Evolutionary conservation across 2,888 invertebrate genomes (phyloP).

Genomic region (Rotaria socialis): DNA sequence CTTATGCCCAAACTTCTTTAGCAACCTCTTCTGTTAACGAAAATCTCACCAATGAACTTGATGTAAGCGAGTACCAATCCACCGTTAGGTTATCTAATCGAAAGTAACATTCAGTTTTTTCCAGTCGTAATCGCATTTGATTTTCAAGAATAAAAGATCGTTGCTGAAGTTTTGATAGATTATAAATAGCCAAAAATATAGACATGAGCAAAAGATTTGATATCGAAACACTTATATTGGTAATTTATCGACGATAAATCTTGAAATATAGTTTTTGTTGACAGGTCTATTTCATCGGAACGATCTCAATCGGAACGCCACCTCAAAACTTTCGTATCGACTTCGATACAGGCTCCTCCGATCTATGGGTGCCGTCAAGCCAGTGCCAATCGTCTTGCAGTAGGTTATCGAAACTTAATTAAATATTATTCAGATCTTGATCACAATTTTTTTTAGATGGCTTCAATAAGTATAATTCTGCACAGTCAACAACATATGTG

Average conservation of each 20-base stretch:
- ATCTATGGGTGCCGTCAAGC: constrained; percentile 16
- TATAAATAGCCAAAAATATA: too few species aligned
- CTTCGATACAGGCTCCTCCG: not conserved
- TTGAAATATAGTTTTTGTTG: not conserved
- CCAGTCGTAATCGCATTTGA: too few species aligned
- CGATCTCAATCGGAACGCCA: not conserved
- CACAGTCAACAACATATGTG: not conserved
- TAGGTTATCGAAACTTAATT: not conserved
- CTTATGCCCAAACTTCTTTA: not conserved
- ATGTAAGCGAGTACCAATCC: not conserved
- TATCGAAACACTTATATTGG: too few species aligned
- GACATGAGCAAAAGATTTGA: too few species aligned
- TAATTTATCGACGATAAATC: too few species aligned
- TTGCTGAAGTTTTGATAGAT: too few species aligned
- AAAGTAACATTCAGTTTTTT: too few species aligned
- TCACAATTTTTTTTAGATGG: not conserved
- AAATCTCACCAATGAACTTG: not conserved
- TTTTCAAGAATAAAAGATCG: too few species aligned
- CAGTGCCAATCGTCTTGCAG: not conserved
- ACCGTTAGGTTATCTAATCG: too few species aligned
- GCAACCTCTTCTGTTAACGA: not conserved
- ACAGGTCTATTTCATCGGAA: not conserved
- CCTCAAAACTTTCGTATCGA: not conserved
- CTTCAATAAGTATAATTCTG: not conserved
- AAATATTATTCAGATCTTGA: not conserved